Evolutionary conservation across 2,113 vertebrate genomes (phyloP).

Genomic region (Sterrhoptilus dennistouni): DNA sequence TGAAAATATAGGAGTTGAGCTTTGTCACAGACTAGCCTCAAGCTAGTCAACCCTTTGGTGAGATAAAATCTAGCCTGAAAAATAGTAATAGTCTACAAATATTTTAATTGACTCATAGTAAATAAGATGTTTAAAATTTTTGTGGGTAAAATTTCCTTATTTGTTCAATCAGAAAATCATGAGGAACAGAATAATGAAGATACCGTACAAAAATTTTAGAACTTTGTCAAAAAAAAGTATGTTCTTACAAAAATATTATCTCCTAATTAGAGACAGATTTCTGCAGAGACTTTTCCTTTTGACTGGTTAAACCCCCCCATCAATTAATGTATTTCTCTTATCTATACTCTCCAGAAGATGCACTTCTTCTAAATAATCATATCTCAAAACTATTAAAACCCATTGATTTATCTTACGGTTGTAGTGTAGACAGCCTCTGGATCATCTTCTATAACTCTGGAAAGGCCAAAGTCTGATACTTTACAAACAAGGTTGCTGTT

Average conservation of each 20-base stretch:
- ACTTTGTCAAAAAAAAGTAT: background rate
- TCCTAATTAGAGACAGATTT: background rate
- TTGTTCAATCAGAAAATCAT: background rate
- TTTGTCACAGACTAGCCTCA: slow-evolving; percentile 34
- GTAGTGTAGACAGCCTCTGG: slow-evolving; percentile 98
- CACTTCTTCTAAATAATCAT: background rate
- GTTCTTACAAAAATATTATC: background rate
- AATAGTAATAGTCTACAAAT: background rate
- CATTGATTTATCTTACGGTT: slow-evolving; percentile 83
- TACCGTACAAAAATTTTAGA: background rate
- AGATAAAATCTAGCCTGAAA: slow-evolving; percentile 38
- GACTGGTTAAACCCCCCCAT: background rate
- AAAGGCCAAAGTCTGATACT: slow-evolving; percentile 98
- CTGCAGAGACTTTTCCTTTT: background rate
- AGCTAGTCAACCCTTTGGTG: background rate
- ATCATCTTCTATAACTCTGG: slow-evolving; percentile 96
- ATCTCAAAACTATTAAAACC: background rate
- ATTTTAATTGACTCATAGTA: slow-evolving; percentile 9
- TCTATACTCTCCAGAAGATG: background rate
- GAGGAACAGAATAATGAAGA: background rate
- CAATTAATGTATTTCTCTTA: background rate
- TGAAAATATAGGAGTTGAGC: background rate
- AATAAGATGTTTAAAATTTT: background rate
- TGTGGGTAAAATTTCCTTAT: background rate
- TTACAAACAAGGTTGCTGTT: slow-evolving; percentile 99